Evolutionary conservation across 2,113 vertebrate genomes (phyloP), one percentile per base, ranked within the genome.

Genomic region (Saguinus imperator): DNA sequence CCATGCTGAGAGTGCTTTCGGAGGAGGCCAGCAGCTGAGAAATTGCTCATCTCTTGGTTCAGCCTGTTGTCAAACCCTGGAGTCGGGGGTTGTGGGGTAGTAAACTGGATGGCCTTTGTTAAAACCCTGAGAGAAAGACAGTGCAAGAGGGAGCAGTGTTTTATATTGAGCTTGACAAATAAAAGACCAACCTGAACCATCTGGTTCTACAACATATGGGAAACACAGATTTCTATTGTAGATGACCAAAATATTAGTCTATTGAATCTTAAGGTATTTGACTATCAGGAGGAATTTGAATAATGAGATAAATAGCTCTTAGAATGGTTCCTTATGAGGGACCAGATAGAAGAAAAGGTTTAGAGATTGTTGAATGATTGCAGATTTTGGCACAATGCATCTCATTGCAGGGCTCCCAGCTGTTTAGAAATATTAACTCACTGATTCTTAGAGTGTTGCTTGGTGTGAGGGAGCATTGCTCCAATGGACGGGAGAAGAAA

Each of bases 151-250:
- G 68, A 70, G 55, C 81, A 91, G 93, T 94, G 92, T 97, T 98
- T 97, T 97, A 96, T 97, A 92, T 52, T 89, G 92, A 97, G 96
- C 85, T 80, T 94, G 96, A 96, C 97, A 98, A 98, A 98, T 96
- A 98, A 98, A 98, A 98, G 98, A 97, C 96, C 98, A 98, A 97
- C 97, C 96, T 98, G 95, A 98, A 92, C 97, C 98, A 98, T 98
- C 98, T 98, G 98, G 95, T 95, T 97, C 97, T 84, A 95, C 76
- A 97, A 93, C 98, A 98, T 98, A 98, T 98, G 97, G 98, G 96
- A 96, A 97, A 98, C 97, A 98, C 97, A 97, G 97, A 97, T 95
- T 98, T 98, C 96, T 95, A 97, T 98, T 97, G 97, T 96, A 79
- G 77, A 84, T 93, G 97, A 97, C 92, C 96, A 97, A 98, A 98